Percentiles rank a stretch among this genome's conserved stretches.
phyloP scores from a whole-genome alignment of 2,113 vertebrate species.

The Parus major region DNA sequence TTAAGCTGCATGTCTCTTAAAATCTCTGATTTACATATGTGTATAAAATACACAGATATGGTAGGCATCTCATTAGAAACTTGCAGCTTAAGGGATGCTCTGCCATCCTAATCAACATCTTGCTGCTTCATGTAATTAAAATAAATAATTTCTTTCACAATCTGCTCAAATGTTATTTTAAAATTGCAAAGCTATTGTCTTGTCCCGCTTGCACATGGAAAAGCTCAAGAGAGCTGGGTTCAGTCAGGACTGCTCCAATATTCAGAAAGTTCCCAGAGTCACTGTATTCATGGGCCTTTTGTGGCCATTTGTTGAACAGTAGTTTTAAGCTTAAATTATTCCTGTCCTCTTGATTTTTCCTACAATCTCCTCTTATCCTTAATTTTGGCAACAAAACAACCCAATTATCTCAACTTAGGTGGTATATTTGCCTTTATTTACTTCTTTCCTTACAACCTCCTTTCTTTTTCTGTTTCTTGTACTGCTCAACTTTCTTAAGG shows the following conservation, averaged over 20 bases:
- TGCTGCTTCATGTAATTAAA: background rate
- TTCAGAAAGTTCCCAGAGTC: background rate
- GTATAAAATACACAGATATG: background rate
- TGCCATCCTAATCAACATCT: background rate
- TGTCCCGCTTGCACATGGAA: fast-evolving
- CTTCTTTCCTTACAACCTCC: background rate
- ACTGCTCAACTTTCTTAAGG: background rate
- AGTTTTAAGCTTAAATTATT: background rate
- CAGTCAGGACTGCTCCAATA: background rate
- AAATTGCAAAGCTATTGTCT: background rate
- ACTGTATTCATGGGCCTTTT: background rate
- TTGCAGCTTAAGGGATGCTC: background rate
- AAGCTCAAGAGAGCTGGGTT: background rate
- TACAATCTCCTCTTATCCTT: background rate
- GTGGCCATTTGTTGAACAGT: background rate
- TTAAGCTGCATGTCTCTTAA: background rate
- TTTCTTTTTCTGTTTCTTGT: background rate
- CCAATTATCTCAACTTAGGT: background rate
- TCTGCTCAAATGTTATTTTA: background rate
- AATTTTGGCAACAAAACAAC: background rate
- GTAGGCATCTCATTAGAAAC: background rate
- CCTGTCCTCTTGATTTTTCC: background rate
- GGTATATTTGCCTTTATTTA: background rate
- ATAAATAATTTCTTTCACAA: background rate
- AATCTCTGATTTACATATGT: background rate